Evolutionary conservation across 2,888 invertebrate genomes (phyloP).

Genomic region (Myopa tessellatipennis): DNA sequence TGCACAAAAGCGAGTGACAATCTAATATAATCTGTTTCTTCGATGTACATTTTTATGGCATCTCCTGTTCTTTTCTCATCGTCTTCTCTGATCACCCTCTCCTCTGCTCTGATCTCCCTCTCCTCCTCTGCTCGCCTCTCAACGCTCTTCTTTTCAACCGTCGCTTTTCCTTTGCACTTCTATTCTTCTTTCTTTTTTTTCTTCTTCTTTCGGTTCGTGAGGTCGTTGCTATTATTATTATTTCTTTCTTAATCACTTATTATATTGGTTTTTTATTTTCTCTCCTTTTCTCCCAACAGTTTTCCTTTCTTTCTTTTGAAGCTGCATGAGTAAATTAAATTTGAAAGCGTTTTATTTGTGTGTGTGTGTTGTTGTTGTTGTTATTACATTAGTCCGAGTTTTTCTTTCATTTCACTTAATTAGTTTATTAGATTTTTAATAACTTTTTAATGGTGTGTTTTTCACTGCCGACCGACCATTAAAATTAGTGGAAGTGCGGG

Average conservation of each 20-base stretch:
- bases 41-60: not conserved
- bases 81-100: not conserved
- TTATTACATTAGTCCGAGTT: not conserved
- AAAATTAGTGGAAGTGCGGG: too few species aligned
- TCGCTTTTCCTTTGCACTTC: not conserved
- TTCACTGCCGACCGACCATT: conserved; percentile 9
- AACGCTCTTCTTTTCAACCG: too few species aligned
- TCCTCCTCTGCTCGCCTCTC: not conserved
- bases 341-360: not conserved
- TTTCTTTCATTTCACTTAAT: conserved; percentile 1
- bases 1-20: not conserved
- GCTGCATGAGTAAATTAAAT: not conserved
- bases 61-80: not conserved
- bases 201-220: too few species aligned
- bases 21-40: not conserved
- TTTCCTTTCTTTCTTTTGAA: not conserved
- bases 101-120: not conserved
- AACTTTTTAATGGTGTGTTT: conserved; percentile 24
- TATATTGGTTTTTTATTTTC: not conserved
- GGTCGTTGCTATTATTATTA: too few species aligned
- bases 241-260: too few species aligned
- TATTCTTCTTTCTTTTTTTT: not conserved
- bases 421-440: conserved; percentile 24
- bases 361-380: not conserved
- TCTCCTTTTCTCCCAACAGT: not conserved